These are phyloP conservation scores for Falco rusticolus DNA, from an alignment of 2,797 vertebrate genomes.

Conservation along the genomic window DNA sequence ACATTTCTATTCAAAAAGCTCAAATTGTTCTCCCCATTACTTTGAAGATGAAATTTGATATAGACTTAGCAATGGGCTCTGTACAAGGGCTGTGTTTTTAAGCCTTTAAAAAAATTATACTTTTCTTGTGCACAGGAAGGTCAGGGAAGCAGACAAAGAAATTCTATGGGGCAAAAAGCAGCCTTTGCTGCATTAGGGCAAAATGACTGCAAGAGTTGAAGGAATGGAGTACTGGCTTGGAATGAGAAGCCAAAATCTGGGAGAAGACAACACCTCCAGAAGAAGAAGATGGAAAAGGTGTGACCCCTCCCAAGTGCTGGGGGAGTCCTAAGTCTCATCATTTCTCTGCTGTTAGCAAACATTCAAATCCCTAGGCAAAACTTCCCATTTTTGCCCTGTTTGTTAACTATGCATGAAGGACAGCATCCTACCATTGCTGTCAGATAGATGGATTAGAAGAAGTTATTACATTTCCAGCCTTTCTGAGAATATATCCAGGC, in stretches of 20 bases:
- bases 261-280: not conserved
- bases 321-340: not conserved
- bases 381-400: not conserved
- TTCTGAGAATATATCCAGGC: not conserved
- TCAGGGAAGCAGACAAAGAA: not conserved
- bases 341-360: not conserved
- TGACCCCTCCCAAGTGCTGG: not conserved
- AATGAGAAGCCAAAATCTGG: not conserved
- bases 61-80: not conserved
- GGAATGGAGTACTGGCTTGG: not conserved
- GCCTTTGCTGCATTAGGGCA: not conserved
- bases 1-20: not conserved
- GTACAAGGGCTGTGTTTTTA: not conserved
- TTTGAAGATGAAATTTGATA: not conserved
- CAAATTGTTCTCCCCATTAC: not conserved
- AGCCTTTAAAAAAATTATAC: not conserved
- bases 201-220: not conserved
- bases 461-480: not conserved
- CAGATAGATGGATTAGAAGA: not conserved
- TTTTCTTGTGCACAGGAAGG: not conserved
- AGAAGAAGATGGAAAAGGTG: not conserved
- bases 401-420: not conserved
- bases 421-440: not conserved
- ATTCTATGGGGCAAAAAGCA: not conserved
- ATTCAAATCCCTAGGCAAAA: not conserved